Evolutionary conservation across 2,888 invertebrate genomes (phyloP).

Genomic region (Drosophila algonquin): DNA sequence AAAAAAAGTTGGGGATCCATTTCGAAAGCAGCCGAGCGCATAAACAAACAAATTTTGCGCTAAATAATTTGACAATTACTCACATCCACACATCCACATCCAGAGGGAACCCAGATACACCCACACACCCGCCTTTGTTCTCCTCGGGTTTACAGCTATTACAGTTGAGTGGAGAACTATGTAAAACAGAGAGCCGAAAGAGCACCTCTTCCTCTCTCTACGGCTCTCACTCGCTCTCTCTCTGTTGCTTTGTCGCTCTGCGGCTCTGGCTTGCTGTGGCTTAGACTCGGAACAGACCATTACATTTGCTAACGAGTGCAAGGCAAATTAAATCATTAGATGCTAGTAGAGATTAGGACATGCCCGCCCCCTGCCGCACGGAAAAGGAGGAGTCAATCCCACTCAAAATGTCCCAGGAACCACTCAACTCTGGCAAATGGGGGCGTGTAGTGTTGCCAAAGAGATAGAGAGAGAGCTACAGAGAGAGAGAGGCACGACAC

Average conservation of each 20-base stretch:
- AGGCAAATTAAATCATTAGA: slow-evolving; percentile 84
- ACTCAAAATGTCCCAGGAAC: slow-evolving; percentile 48
- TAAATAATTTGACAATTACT: slow-evolving; percentile 84
- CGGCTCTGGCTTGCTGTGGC: slow-evolving; percentile 44
- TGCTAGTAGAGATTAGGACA: slow-evolving; percentile 71
- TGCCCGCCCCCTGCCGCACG: neutral
- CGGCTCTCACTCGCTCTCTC: neutral
- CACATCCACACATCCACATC: slow-evolving; percentile 66
- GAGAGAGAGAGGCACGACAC: slow-evolving; percentile 44
- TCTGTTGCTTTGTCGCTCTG: neutral
- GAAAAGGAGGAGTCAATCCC: slow-evolving; percentile 53
- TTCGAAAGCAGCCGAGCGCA: slow-evolving; percentile 81
- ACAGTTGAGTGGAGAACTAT: slow-evolving; percentile 55
- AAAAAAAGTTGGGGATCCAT: slow-evolving; percentile 73
- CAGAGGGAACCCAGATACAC: neutral
- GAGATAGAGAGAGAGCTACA: slow-evolving; percentile 13
- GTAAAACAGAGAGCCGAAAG: slow-evolving; percentile 42
- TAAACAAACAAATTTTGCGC: slow-evolving; percentile 84
- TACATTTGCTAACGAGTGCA: slow-evolving; percentile 83
- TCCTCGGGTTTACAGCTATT: slow-evolving; percentile 54
- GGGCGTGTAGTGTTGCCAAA: slow-evolving; percentile 69
- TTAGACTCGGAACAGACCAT: slow-evolving; percentile 81
- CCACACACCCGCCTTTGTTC: slow-evolving; percentile 5
- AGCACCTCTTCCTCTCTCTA: neutral
- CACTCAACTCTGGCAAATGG: slow-evolving; percentile 60